Evolutionary conservation across 1,140 invertebrate species (phyloP), one percentile per base, ranked within the genome.

Genomic region (Ylistrum balloti): DNA sequence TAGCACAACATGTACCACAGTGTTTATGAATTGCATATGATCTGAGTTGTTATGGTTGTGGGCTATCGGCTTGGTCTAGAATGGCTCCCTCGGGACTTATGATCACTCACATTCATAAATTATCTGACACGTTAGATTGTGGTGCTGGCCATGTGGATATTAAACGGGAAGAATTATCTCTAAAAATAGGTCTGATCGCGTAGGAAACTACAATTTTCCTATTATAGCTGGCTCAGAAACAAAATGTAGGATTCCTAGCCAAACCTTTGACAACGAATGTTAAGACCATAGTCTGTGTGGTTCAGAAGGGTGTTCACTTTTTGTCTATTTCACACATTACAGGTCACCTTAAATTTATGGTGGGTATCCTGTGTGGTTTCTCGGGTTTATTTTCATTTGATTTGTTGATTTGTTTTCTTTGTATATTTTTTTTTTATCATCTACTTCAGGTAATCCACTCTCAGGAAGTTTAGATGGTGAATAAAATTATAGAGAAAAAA

Each of bases 21-120:
- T 74, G n/a, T 74, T 74, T 28, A 74, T n/a, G 56, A 74, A 74
- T 74, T 74, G 56, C 56, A n/a, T 74, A 74, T 74, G 56, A 74
- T 74, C 56, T 74, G 0, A 28, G 56, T 74, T 28, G 56, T 74
- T 74, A 74, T 74, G 56, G 56, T 74, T 74, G 20, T 74, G 56
- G 56, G 56, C 56, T 74, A 74, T 74, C 28, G 22, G n/a, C 45
- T 28, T 1, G 56, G 56, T 74, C 56, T n/a, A 74, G 17, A 74
- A 74, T 74, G n/a, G 56, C 56, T 74, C 56, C 56, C 22, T 9
- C 5, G n/a, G 56, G 56, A 74, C n/a, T n/a, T n/a, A 1, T 17
- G 56, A 74, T 74, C 22, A 74, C 56, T 74, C 56, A 74, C 56
- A 74, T 74, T 74, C 56, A 74, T 74, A 74, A 74, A 74, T 74